Evolutionary conservation across 23 tunicate genomes (phyloP).

Genomic region (Halocynthia roretzi): DNA sequence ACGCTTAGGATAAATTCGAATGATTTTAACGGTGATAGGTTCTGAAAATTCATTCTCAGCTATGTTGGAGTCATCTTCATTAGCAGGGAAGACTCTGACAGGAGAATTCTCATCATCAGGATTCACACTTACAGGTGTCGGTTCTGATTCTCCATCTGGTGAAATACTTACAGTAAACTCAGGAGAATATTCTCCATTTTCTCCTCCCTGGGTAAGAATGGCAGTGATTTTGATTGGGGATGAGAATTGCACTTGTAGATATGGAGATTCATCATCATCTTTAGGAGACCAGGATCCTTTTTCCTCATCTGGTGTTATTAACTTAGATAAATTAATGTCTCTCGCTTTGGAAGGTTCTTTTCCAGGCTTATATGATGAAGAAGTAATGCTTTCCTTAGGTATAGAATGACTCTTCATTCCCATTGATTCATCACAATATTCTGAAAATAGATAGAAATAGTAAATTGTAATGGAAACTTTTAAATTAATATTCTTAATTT

Average conservation of each 20-base stretch:
- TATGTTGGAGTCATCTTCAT: background rate
- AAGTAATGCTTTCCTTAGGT: slow-evolving; percentile 23
- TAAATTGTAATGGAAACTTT: background rate
- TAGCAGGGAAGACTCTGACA: slow-evolving; percentile 1
- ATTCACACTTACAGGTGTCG: background rate
- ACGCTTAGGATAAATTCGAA: slow-evolving; percentile 28
- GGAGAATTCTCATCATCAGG: background rate
- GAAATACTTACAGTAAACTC: slow-evolving; percentile 11
- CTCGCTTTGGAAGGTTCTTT: slow-evolving; percentile 23
- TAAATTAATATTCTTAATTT: background rate
- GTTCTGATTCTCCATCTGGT: slow-evolving; percentile 12
- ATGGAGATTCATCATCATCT: slow-evolving; percentile 27
- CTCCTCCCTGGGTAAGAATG: slow-evolving; percentile 39
- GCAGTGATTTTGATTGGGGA: slow-evolving; percentile 12
- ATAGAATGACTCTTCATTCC: slow-evolving; percentile 32
- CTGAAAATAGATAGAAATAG: background rate
- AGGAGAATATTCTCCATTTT: slow-evolving; percentile 28
- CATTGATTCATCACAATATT: slow-evolving; percentile 47
- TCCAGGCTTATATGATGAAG: slow-evolving; percentile 24
- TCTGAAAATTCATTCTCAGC: slow-evolving; percentile 13
- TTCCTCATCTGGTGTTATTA: background rate
- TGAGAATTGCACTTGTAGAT: slow-evolving; percentile 36
- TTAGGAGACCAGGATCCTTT: slow-evolving; percentile 33
- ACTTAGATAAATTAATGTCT: background rate
- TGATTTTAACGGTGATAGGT: background rate